Evolutionary conservation across 23 tunicate species (phyloP).

Genomic region (Styela plicata): DNA sequence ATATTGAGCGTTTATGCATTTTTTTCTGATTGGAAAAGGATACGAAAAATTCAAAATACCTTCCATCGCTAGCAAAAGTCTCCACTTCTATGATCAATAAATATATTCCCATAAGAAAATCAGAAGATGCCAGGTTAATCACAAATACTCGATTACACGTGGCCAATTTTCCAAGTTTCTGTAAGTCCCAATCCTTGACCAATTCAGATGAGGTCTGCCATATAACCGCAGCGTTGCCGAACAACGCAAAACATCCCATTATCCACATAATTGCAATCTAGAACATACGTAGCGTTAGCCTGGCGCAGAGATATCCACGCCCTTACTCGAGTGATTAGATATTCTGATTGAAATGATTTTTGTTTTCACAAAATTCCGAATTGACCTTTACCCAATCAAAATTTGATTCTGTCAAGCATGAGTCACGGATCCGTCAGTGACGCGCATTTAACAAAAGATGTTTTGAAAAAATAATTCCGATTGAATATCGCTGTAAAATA

Average conservation of each 20-base stretch:
- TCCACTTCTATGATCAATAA: conserved; percentile 25
- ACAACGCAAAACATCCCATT: conserved; percentile 39
- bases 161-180: conserved; percentile 70
- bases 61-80: conserved; percentile 9
- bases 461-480: too few relatives aligned
- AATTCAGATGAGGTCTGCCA: conserved; percentile 45
- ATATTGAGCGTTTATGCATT: too few relatives aligned
- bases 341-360: too few relatives aligned
- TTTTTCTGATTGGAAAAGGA: too few relatives aligned
- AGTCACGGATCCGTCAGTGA: too few relatives aligned
- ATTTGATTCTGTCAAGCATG: too few relatives aligned
- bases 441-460: too few relatives aligned
- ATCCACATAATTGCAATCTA: conserved; percentile 37
- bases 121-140: conserved; percentile 64
- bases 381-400: too few relatives aligned
- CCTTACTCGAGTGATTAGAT: background rate
- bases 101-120: conserved; percentile 83
- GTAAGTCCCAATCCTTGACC: conserved; percentile 46
- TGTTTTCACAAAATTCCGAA: too few relatives aligned
- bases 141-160: conserved; percentile 85
- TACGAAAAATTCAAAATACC: too few relatives aligned
- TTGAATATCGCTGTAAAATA: too few relatives aligned
- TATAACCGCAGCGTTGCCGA: conserved; percentile 65
- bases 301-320: background rate
- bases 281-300: background rate